Percentiles rank a stretch among this genome's conserved stretches.
These are phyloP conservation scores for Heliconius melpomene DNA, from an alignment of 1,140 invertebrate genomes.

Conservation along the genomic window DNA sequence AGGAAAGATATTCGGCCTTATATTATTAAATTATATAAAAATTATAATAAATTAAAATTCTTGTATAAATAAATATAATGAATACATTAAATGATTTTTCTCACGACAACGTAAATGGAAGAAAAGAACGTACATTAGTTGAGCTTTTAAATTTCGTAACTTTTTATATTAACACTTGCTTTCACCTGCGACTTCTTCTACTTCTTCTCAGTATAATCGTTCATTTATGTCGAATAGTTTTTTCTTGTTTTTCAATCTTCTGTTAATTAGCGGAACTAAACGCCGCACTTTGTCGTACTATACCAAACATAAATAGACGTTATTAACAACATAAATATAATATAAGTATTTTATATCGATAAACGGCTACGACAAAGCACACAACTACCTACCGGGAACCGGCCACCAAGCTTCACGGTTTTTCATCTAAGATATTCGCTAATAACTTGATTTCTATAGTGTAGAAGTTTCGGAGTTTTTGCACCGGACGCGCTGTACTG, in stretches of 20 bases:
- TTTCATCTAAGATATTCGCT: slow-evolving; percentile 54
- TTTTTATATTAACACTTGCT: not conserved
- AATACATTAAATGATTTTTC: not conserved
- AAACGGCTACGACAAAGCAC: slow-evolving; percentile 39
- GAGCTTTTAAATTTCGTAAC: not conserved
- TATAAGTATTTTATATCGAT: slow-evolving; percentile 15
- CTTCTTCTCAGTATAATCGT: too few relatives aligned
- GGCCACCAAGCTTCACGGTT: slow-evolving; percentile 52
- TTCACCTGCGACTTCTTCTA: too few relatives aligned
- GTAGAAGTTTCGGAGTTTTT: slow-evolving; percentile 46
- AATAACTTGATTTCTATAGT: slow-evolving; percentile 66
- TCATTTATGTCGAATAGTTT: too few relatives aligned
- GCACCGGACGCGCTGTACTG: slow-evolving; percentile 10
- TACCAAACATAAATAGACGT: not conserved
- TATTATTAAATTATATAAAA: not conserved
- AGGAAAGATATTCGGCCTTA: not conserved
- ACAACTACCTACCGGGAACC: slow-evolving; percentile 54
- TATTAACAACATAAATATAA: not conserved
- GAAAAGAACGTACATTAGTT: not conserved
- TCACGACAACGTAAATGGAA: not conserved
- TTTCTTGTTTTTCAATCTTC: too few relatives aligned
- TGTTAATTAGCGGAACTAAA: not conserved
- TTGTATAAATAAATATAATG: not conserved
- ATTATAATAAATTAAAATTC: slow-evolving; percentile 4
- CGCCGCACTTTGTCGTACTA: not conserved